Conservation (phyloP, 2,888 invertebrate species). For the Balanococcus diminutus region DNA sequence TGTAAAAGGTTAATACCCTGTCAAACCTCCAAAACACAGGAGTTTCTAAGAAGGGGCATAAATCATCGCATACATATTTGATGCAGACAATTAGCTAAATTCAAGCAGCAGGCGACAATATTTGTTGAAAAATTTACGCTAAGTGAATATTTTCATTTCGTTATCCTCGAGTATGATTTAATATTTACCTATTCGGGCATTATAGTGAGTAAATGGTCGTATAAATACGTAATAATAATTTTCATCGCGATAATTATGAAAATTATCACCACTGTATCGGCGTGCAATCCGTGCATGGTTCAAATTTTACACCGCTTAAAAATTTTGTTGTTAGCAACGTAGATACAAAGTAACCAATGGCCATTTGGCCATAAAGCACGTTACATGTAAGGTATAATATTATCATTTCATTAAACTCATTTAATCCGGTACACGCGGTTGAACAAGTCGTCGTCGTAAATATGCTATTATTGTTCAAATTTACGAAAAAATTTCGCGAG, state of each 20-base stretch:
- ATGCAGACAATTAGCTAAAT: not conserved
- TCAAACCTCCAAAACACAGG: not conserved
- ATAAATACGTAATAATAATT: not conserved
- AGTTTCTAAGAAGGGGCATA: too few species aligned
- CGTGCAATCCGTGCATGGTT: not conserved
- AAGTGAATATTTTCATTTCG: not conserved
- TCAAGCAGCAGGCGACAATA: not conserved
- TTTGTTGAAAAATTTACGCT: not conserved
- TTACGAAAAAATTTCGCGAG: not conserved
- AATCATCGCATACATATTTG: not conserved
- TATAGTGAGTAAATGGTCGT: too few species aligned
- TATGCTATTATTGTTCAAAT: not conserved
- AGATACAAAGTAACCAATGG: conserved; percentile 21
- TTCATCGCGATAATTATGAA: not conserved
- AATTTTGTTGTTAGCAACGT: conserved; percentile 51
- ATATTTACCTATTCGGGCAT: not conserved
- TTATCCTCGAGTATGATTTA: not conserved
- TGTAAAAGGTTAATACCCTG: not conserved
- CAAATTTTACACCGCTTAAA: conserved; percentile 10
- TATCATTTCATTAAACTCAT: conserved; percentile 7
- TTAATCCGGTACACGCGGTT: not conserved
- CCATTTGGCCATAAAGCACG: not conserved
- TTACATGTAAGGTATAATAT: not conserved
- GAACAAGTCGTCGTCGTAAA: conserved; percentile 4
- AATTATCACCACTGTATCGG: not conserved